Base-by-base conservation (phyloP, 2,797 vertebrate genomes). In the Tangara arthus region DNA sequence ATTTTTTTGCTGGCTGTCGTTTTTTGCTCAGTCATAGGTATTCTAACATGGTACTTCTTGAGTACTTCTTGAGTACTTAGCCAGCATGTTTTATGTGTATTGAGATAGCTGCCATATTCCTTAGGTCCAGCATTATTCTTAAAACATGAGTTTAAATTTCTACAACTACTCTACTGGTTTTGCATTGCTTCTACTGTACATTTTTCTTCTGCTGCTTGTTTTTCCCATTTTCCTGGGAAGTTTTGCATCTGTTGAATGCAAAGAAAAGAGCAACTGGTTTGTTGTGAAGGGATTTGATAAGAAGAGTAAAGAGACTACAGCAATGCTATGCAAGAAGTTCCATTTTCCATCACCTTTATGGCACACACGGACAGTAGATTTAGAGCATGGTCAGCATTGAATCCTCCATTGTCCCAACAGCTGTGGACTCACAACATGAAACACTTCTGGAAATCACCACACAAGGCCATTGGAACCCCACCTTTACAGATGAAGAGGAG, bases 401-500 rank as follows among this genome's bases (percentile, higher is more conserved):
- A 87, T 78, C 77, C 49, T 81, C 23, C 80, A 5, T 81, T 94
- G 50, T 88, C 80, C 82, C 91, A 65, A 87, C 96, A 94, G 90
- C 91, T 79, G 44, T 30, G 50, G 55, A 44, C 22, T 86, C 32
- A 1, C 87, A 71, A 64, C 60, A 57, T 0, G 21, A 56, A 93
- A 37, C 42, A 5, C 47, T 86, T 82, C 85, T 63, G 85, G 90
- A 81, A 82, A 55, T 69, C 61, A 81, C 90, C 80, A 91, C 72
- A 41, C 57, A 53, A 37, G 59, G 57, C 23, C 82, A 8, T 4
- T 63, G 80, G 91, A 84, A 37, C 32, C 39, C 65, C 4, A 11
- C 18, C 34, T 90, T 90, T 59, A 57, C 69, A 49, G 93, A 93
- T 16, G 87, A 96, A 94, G 90, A 96, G 85, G 85, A 96, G n/a